phyloP scores from a whole-genome alignment of 2,113 vertebrate species.

The Callospermophilus lateralis region DNA sequence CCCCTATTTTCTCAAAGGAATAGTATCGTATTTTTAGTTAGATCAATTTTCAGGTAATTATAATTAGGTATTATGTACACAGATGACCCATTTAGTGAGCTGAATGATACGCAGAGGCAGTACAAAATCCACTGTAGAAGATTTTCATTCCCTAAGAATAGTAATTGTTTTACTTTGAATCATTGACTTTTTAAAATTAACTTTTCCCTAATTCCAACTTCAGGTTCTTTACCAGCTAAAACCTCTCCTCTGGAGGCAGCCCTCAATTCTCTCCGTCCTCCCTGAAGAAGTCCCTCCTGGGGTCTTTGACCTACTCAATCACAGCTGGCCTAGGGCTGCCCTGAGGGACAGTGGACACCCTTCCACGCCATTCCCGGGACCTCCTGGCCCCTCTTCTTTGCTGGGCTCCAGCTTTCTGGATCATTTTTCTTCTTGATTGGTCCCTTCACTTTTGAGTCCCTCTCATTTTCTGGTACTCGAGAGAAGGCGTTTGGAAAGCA shows the following conservation, averaged over 20 bases:
- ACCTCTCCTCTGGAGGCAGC: background rate
- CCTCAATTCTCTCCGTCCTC: background rate
- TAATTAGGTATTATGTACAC: background rate
- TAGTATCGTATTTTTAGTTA: background rate
- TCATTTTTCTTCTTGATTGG: background rate
- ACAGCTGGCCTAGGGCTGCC: background rate
- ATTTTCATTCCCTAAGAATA: background rate
- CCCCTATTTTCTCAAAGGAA: background rate
- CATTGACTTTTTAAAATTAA: background rate
- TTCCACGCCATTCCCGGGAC: fast-evolving
- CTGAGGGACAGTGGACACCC: fast-evolving
- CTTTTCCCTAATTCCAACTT: background rate
- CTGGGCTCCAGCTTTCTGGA: background rate
- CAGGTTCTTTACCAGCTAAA: background rate
- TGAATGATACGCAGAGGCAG: background rate
- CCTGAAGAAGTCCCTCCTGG: background rate
- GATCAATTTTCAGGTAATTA: background rate
- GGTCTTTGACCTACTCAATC: background rate
- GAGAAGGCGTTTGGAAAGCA: background rate
- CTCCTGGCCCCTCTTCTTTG: too few species aligned
- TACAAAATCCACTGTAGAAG: background rate
- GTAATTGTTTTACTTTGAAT: background rate
- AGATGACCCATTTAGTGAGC: background rate
- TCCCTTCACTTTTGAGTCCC: background rate
- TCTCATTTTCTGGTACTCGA: background rate